Conservation (phyloP, 1,140 invertebrate genomes). For the Patella vulgata region DNA sequence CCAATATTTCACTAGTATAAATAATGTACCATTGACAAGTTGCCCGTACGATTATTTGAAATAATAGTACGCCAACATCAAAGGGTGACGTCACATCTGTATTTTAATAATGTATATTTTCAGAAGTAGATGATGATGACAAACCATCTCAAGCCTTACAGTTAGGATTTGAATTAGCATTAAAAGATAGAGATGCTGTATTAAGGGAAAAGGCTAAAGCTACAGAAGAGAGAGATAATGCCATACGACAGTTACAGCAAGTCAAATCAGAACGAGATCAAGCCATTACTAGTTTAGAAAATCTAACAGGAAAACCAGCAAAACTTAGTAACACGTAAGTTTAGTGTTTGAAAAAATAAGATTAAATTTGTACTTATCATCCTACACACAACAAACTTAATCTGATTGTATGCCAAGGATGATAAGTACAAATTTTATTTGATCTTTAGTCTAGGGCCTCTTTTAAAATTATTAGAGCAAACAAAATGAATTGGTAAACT, state of each 20-base stretch:
- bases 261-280: slow-evolving; percentile 54
- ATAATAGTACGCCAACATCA: too few relatives aligned
- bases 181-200: slow-evolving; percentile 60
- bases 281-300: slow-evolving; percentile 51
- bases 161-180: slow-evolving; percentile 58
- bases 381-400: not conserved
- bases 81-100: too few relatives aligned
- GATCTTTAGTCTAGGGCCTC: too few relatives aligned
- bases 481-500: too few relatives aligned
- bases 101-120: too few relatives aligned
- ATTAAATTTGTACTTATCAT: not conserved
- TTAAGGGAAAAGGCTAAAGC: slow-evolving; percentile 57
- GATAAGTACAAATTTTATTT: too few relatives aligned
- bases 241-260: slow-evolving; percentile 40
- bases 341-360: not conserved
- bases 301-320: slow-evolving; percentile 20
- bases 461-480: too few relatives aligned
- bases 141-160: slow-evolving; percentile 54
- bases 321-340: slow-evolving; percentile 41
- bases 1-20: too few relatives aligned
- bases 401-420: too few relatives aligned
- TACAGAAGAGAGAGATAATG: slow-evolving; percentile 51
- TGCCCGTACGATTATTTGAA: too few relatives aligned
- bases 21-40: too few relatives aligned
- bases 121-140: slow-evolving; percentile 22